A percentile compares a stretch with the other conserved stretches of the same genome.
Conservation (phyloP, 1,140 invertebrate species). For the Orussus abietinus region DNA sequence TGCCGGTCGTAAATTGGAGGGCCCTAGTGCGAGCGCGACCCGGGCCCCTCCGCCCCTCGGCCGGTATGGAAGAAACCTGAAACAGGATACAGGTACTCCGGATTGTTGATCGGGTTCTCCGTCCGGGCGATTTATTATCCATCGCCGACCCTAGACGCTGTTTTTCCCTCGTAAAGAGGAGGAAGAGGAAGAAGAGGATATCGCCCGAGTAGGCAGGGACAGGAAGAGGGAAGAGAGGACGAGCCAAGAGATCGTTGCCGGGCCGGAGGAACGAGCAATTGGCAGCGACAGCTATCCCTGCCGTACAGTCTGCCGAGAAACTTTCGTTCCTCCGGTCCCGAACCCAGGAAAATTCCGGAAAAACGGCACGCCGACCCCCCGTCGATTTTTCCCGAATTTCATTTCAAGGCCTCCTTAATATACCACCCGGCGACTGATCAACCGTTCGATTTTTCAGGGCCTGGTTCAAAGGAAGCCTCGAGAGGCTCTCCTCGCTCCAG, state of each 20-base stretch:
- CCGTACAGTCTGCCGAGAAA: slow-evolving; percentile 1
- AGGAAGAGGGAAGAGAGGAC: slow-evolving; percentile 17
- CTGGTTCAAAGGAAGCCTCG: no score
- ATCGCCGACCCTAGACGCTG: slow-evolving; percentile 22
- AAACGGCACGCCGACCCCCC: no score
- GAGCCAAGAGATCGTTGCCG: no score
- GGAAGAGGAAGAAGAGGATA: neutral
- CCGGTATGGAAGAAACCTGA: no score
- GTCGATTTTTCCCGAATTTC: no score
- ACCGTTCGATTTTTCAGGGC: no score
- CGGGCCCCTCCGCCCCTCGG: slow-evolving; percentile 12
- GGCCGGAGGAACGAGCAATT: neutral
- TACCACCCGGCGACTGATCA: no score
- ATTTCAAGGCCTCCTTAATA: no score
- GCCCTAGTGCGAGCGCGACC: slow-evolving; percentile 26
- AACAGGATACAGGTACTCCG: slow-evolving; percentile 33
- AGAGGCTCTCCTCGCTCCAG: no score
- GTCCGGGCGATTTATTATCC: slow-evolving; percentile 32
- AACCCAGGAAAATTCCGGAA: no score
- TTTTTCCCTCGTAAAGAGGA: slow-evolving; percentile 25
- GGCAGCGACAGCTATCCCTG: neutral
- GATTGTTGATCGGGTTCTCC: slow-evolving; percentile 12
- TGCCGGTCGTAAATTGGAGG: slow-evolving; percentile 31
- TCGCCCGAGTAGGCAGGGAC: slow-evolving; percentile 1
- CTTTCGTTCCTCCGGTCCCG: no score